Conservation (phyloP, 2,797 vertebrate genomes). For the Sebastes dallii region DNA sequence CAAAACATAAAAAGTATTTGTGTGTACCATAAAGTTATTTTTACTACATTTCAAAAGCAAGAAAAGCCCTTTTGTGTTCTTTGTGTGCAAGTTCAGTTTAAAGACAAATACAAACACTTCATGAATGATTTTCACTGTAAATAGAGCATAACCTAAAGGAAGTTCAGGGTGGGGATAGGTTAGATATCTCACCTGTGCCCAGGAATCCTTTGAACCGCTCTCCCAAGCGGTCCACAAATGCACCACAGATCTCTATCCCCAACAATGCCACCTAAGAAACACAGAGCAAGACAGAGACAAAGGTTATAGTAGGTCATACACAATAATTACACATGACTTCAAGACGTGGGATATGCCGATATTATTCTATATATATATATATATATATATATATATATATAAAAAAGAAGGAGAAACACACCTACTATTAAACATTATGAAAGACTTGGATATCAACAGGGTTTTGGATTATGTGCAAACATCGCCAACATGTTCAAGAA, state of each 20-base stretch:
- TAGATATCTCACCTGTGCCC: conserved; percentile 86
- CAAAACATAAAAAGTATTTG: background rate
- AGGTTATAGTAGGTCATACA: conserved; percentile 14
- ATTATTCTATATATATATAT: no score
- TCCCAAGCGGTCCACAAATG: conserved; percentile 89
- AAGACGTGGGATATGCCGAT: no score
- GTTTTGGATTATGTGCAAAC: no score
- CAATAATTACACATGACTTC: background rate
- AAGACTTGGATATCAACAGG: no score
- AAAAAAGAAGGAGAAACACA: no score
- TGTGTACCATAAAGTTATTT: background rate
- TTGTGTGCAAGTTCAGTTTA: background rate
- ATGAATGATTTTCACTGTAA: background rate
- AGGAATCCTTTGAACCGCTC: conserved; percentile 92
- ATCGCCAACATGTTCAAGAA: no score
- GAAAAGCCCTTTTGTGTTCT: background rate
- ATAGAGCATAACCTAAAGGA: background rate
- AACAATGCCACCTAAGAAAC: conserved; percentile 88
- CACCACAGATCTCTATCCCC: conserved; percentile 92
- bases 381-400: no score
- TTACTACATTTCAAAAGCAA: background rate
- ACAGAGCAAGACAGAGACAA: conserved; percentile 21
- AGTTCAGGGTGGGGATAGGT: background rate
- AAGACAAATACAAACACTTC: background rate
- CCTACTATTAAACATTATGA: no score